A percentile compares a stretch with the other conserved stretches of the same genome.
Conservation (phyloP, 2,888 invertebrate genomes). For the Drosophila crucigera region DNA sequence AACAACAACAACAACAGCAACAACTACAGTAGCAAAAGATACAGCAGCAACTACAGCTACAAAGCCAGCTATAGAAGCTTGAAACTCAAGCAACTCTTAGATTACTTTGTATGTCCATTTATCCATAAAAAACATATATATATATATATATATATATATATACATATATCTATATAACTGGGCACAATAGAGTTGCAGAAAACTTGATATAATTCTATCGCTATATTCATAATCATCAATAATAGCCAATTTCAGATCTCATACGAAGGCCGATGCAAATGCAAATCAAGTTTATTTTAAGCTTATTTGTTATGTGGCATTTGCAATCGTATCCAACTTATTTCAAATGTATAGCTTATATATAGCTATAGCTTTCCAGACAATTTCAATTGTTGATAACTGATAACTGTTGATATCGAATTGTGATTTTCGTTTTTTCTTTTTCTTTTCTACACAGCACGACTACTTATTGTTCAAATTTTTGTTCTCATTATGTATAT, state of each 20-base stretch:
- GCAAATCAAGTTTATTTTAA: neutral
- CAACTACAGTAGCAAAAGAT: no score
- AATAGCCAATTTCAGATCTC: neutral
- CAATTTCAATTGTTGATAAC: neutral
- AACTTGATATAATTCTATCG: neutral
- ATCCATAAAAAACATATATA: neutral
- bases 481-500: neutral
- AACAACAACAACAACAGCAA: neutral
- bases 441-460: neutral
- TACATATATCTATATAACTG: no score
- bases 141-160: neutral
- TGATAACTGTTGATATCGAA: no score
- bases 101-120: slow-evolving; percentile 12
- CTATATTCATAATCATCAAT: neutral
- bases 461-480: no score
- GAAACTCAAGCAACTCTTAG: slow-evolving; percentile 9
- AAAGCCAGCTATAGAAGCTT: neutral
- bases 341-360: neutral
- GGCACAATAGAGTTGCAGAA: neutral
- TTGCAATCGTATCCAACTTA: neutral
- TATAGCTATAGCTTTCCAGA: neutral
- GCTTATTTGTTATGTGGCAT: neutral
- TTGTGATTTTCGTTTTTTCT: neutral
- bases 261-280: neutral
- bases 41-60: neutral